Conservation (phyloP, 1,140 invertebrate species). For the Pseudomyrmex concolor region DNA sequence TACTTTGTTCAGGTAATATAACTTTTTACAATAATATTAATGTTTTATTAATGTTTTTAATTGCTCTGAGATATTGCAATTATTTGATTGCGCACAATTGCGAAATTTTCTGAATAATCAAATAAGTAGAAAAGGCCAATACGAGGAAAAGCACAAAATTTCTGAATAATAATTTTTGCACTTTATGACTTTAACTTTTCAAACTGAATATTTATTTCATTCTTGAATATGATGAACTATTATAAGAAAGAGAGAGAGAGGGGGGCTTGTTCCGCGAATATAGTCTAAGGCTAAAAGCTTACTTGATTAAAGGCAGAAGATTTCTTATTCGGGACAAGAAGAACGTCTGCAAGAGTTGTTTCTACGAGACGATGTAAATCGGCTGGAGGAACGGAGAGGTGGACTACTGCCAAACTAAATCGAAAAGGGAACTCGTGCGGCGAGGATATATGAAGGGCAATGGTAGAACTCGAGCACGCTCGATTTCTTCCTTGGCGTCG, state of each 20-base stretch:
- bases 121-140: too few relatives aligned
- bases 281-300: constrained; percentile 25
- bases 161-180: not conserved
- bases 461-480: constrained; percentile 18
- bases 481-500: constrained; percentile 50
- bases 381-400: constrained; percentile 1
- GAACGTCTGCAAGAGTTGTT: constrained; percentile 65
- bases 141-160: too few relatives aligned
- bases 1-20: constrained; percentile 19
- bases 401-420: constrained; percentile 67
- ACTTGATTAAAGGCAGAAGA: constrained; percentile 50
- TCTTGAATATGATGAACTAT: not conserved
- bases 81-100: too few relatives aligned
- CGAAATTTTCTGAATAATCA: not conserved
- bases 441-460: constrained; percentile 27
- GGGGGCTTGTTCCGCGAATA: constrained; percentile 8
- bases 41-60: constrained; percentile 7
- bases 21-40: constrained; percentile 46
- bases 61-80: constrained; percentile 19
- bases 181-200: constrained; percentile 3
- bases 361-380: constrained; percentile 69
- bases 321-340: constrained; percentile 50
- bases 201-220: not conserved
- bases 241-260: not conserved
- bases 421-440: constrained; percentile 65